A percentile compares a stretch with the other conserved stretches of the same genome.
phyloP scores from a whole-genome alignment of 2,888 invertebrate genomes.

The Epinotia nisella region DNA sequence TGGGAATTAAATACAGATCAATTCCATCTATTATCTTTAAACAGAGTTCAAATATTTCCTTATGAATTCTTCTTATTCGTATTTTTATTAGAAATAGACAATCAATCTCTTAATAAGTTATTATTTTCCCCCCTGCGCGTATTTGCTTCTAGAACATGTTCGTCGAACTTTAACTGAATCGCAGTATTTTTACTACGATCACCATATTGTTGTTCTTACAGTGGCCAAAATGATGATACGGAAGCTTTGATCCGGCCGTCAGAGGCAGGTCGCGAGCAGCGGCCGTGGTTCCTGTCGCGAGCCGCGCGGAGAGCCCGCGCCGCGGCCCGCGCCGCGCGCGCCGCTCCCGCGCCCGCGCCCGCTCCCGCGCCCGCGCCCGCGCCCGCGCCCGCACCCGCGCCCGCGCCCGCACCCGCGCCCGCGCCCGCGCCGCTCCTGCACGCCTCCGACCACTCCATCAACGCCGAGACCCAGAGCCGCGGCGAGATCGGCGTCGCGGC shows the following conservation, averaged over 20 bases:
- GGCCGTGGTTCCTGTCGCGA: constrained; percentile 51
- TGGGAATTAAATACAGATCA: too few species aligned
- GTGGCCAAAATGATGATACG: constrained; percentile 51
- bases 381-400: constrained; percentile 34
- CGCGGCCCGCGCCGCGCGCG: constrained; percentile 43
- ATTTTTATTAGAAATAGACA: too few species aligned
- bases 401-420: constrained; percentile 7
- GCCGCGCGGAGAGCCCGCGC: constrained; percentile 45
- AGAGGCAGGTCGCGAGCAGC: constrained; percentile 48
- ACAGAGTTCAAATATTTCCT: too few species aligned
- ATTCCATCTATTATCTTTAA: too few species aligned
- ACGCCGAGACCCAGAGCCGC: constrained; percentile 65
- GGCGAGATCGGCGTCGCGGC: constrained; percentile 74
- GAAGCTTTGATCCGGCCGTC: constrained; percentile 52
- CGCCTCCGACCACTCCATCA: constrained; percentile 77
- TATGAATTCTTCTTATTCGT: too few species aligned
- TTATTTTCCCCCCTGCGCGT: too few species aligned
- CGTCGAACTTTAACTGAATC: too few species aligned
- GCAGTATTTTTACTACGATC: background rate
- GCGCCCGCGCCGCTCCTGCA: constrained; percentile 42
- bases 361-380: too few species aligned
- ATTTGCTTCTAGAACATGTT: too few species aligned
- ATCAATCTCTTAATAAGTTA: too few species aligned
- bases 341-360: constrained; percentile 43
- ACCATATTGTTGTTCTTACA: constrained; percentile 1